These are phyloP conservation scores for Tapirus terrestris DNA, from an alignment of 2,113 vertebrate genomes.

Conservation along the genomic window DNA sequence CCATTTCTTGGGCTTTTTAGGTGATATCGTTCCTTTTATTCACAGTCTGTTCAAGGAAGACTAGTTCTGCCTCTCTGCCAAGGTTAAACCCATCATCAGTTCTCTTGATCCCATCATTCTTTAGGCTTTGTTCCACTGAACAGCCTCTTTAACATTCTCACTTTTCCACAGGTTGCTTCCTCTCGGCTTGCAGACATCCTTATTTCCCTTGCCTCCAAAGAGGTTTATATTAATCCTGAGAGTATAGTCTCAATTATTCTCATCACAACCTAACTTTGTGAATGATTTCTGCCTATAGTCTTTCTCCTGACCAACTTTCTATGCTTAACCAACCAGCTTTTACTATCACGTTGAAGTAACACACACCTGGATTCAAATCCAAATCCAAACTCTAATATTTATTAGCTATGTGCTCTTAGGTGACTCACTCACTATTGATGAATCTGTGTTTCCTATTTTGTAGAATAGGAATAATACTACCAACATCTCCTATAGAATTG, in stretches of 20 bases:
- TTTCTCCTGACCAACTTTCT: not conserved
- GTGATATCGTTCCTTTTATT: not conserved
- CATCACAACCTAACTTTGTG: not conserved
- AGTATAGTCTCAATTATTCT: not conserved
- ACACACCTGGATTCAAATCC: not conserved
- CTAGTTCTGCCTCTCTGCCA: not conserved
- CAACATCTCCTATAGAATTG: not conserved
- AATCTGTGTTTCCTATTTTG: not conserved
- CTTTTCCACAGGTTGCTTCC: not conserved
- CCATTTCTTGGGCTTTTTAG: not conserved
- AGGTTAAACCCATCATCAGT: not conserved
- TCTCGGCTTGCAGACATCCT: not conserved
- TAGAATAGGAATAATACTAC: not conserved
- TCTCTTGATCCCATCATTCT: not conserved
- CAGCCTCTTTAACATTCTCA: not conserved
- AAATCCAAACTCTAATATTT: not conserved
- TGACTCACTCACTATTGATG: not conserved
- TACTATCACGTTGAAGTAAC: not conserved
- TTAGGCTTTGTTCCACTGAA: not conserved
- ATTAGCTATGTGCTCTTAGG: not conserved
- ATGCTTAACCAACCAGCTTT: not conserved
- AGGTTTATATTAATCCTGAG: not conserved
- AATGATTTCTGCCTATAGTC: not conserved
- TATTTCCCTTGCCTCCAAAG: not conserved
- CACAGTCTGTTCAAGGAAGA: not conserved